These are phyloP conservation scores for Rhogogaster chlorosoma DNA, from an alignment of 2,888 invertebrate genomes.

Conservation along the genomic window DNA sequence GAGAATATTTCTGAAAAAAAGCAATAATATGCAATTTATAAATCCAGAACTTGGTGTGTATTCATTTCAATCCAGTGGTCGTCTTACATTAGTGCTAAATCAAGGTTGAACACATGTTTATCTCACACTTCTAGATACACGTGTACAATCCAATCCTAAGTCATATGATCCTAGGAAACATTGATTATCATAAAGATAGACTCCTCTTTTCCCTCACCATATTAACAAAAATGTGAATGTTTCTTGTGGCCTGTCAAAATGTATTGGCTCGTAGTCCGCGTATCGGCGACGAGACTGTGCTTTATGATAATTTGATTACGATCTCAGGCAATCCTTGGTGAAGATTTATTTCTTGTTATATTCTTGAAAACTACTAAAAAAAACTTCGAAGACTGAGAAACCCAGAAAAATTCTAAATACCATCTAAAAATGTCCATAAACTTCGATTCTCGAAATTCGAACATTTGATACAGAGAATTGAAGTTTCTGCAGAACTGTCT, in stretches of 20 bases:
- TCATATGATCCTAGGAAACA: background rate
- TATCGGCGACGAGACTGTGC: background rate
- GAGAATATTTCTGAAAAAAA: background rate
- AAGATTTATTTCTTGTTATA: background rate
- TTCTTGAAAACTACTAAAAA: background rate
- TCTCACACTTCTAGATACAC: background rate
- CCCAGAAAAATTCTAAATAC: background rate
- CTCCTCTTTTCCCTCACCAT: background rate
- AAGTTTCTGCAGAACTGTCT: too few species aligned
- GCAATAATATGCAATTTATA: conserved; percentile 10
- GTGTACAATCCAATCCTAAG: background rate
- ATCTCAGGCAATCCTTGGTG: background rate
- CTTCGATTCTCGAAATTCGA: background rate
- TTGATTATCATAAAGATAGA: background rate
- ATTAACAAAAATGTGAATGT: background rate
- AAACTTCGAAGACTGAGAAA: background rate
- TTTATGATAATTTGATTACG: background rate
- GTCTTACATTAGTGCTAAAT: background rate
- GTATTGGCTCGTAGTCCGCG: background rate
- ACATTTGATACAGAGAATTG: background rate
- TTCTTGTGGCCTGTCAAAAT: background rate
- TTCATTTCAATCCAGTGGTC: background rate
- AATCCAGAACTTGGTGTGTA: conserved; percentile 6
- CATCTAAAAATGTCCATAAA: background rate
- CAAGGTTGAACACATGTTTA: background rate